Conservation (phyloP, 2,888 invertebrate genomes). For the Frankliniella fusca region DNA sequence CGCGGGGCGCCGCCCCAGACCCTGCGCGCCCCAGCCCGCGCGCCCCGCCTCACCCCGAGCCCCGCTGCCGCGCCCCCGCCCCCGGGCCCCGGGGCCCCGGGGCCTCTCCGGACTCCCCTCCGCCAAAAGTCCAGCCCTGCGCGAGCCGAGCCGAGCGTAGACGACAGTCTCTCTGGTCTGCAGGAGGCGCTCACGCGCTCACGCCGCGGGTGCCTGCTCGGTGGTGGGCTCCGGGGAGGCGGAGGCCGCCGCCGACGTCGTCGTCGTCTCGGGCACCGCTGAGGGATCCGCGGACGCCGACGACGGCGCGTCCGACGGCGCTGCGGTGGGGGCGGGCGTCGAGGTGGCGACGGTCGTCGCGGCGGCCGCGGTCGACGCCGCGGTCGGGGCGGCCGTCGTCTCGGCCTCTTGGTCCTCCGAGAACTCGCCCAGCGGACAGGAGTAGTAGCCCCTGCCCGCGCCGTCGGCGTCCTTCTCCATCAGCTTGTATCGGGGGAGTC, state of each 20-base stretch:
- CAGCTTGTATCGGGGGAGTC: neutral
- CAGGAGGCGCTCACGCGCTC: neutral
- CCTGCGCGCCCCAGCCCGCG: too few species aligned
- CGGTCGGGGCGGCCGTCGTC: neutral
- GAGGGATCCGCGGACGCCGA: neutral
- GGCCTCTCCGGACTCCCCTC: too few species aligned
- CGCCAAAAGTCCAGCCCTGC: too few species aligned
- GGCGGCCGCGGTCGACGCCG: neutral
- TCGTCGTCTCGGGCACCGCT: neutral
- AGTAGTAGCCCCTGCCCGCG: neutral
- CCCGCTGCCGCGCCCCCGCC: too few species aligned
- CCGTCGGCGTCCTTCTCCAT: neutral
- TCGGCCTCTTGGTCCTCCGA: neutral
- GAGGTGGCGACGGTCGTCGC: neutral
- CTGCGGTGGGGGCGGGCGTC: neutral
- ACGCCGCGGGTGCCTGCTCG: neutral
- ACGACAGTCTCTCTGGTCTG: neutral
- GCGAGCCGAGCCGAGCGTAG: too few species aligned
- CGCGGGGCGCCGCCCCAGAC: too few species aligned
- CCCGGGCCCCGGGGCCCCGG: too few species aligned
- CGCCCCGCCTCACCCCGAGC: too few species aligned
- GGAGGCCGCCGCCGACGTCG: neutral
- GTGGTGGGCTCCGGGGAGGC: neutral
- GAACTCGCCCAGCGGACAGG: conserved; percentile 6
- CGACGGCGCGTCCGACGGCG: neutral